A percentile compares a stretch with the other conserved stretches of the same genome.
Evolutionary conservation across 2,888 invertebrate species (phyloP).

Genomic region (Rhimphoctona megacephalus): DNA sequence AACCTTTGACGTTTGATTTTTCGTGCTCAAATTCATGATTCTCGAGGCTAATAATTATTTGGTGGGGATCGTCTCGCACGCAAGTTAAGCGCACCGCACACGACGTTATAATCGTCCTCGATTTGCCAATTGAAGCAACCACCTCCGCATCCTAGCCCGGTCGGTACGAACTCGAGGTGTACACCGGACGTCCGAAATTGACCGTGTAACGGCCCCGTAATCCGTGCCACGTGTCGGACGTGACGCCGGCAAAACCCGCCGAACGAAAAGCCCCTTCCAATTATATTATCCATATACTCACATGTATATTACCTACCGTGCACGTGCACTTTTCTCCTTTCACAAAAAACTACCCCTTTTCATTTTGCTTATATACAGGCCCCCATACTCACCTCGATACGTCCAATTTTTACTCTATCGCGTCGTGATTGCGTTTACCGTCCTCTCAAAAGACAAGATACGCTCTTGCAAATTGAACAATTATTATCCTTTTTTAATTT

Average conservation of each 20-base stretch:
- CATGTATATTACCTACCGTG: neutral
- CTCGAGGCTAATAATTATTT: conserved; percentile 37
- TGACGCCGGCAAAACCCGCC: conserved; percentile 63
- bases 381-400: conserved; percentile 40
- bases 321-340: conserved; percentile 43
- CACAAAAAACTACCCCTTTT: conserved; percentile 13
- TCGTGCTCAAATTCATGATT: neutral
- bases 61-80: conserved; percentile 17
- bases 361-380: neutral
- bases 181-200: conserved; percentile 81
- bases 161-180: conserved; percentile 50
- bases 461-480: too few relatives aligned
- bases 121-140: conserved; percentile 65
- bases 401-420: conserved; percentile 44
- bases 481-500: too few relatives aligned
- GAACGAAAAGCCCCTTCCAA: conserved; percentile 36
- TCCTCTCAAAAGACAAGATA: too few relatives aligned
- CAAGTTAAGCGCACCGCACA: conserved; percentile 8
- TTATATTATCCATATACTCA: conserved; percentile 15
- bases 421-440: conserved; percentile 32
- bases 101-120: conserved; percentile 64
- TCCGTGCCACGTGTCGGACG: conserved; percentile 82
- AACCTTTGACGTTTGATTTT: neutral
- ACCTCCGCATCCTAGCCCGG: conserved; percentile 56
- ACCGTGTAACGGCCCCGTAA: conserved; percentile 81